Conservation (phyloP, 2,113 vertebrate species). For the Tor tambroides region DNA sequence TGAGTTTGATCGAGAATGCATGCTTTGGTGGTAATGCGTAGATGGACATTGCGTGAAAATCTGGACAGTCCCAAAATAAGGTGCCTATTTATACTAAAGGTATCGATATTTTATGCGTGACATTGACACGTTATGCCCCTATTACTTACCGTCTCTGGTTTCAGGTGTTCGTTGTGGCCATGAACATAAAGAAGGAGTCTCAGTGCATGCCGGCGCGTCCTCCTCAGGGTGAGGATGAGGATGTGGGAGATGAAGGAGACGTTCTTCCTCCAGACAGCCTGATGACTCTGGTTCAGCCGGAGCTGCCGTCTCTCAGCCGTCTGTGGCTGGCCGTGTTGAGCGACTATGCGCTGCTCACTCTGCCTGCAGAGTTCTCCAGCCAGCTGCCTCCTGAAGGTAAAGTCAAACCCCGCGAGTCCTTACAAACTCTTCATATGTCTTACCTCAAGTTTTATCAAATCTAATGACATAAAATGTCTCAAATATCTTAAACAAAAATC, state of each 20-base stretch:
- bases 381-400: slow-evolving; percentile 97
- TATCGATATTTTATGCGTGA: too few species aligned
- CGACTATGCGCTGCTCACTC: slow-evolving; percentile 94
- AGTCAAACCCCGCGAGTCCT: background rate
- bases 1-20: too few species aligned
- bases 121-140: too few species aligned
- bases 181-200: slow-evolving; percentile 97
- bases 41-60: too few species aligned
- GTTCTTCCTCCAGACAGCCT: slow-evolving; percentile 94
- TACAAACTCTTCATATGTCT: too few species aligned
- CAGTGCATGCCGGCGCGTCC: slow-evolving; percentile 79
- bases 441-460: background rate
- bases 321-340: slow-evolving; percentile 94
- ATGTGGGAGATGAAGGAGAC: slow-evolving; percentile 76
- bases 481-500: too few species aligned
- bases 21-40: too few species aligned
- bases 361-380: slow-evolving; percentile 96
- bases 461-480: background rate
- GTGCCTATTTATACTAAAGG: too few species aligned
- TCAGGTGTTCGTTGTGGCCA: slow-evolving; percentile 95
- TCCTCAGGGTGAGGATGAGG: slow-evolving; percentile 85
- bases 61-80: too few species aligned
- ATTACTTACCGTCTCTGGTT: background rate
- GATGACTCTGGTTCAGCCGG: slow-evolving; percentile 93
- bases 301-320: slow-evolving; percentile 89